Evolutionary conservation across 1,140 invertebrate species (phyloP).

Genomic region (Lanistes nyassanus): DNA sequence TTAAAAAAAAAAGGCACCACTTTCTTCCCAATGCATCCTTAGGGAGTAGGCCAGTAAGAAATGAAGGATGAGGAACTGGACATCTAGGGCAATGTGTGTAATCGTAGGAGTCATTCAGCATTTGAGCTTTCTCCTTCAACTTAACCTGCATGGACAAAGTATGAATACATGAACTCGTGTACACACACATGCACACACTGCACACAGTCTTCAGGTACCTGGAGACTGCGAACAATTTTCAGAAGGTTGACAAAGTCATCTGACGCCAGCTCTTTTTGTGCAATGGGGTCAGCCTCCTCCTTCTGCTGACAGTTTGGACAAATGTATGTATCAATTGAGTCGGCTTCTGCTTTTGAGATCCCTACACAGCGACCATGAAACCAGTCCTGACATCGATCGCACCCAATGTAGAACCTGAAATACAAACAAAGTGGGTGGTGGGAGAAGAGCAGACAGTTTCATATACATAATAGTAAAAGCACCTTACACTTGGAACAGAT

Average conservation of each 20-base stretch:
- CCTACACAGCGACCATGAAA: slow-evolving; percentile 98
- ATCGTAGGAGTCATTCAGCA: no score
- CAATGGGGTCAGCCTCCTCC: slow-evolving; percentile 65
- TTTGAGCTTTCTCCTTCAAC: no score
- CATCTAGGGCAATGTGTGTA: no score
- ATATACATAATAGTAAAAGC: neutral
- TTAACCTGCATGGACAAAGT: no score
- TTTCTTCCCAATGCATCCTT: no score
- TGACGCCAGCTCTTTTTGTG: slow-evolving; percentile 78
- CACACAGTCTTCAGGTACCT: slow-evolving; percentile 78
- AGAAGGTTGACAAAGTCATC: slow-evolving; percentile 87
- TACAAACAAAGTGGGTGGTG: neutral
- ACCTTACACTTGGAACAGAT: neutral
- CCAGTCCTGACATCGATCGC: slow-evolving; percentile 98
- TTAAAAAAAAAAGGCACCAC: no score
- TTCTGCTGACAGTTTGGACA: slow-evolving; percentile 94
- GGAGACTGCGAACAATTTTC: slow-evolving; percentile 89
- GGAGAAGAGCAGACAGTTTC: no score
- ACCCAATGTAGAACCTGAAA: slow-evolving; percentile 95
- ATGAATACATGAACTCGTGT: no score
- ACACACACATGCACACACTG: no score
- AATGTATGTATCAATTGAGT: slow-evolving; percentile 94
- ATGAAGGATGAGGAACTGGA: no score
- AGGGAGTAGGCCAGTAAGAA: no score
- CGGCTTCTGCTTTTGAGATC: slow-evolving; percentile 92